Conservation (phyloP, 2,113 vertebrate genomes). For the Ciconia stormi region DNA sequence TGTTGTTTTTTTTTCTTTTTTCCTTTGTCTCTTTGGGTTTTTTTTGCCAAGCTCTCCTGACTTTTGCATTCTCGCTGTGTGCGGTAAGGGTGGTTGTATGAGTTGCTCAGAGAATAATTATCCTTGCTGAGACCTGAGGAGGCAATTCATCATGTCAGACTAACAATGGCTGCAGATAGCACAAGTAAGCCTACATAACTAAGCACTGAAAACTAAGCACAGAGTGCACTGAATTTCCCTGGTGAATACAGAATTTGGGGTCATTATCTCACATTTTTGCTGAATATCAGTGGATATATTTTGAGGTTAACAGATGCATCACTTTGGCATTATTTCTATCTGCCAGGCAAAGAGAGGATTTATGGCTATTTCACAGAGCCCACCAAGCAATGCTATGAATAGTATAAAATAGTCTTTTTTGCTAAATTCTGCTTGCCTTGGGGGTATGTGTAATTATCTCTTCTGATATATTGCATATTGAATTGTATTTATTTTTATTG, state of each 20-base stretch:
- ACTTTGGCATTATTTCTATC: conserved; percentile 49
- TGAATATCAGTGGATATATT: conserved; percentile 14
- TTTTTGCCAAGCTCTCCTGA: background rate
- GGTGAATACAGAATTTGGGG: conserved; percentile 38
- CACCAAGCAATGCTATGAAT: background rate
- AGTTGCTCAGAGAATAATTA: conserved; percentile 59
- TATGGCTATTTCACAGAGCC: conserved; percentile 29
- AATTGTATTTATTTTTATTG: conserved; percentile 36
- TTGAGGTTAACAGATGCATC: conserved; percentile 20
- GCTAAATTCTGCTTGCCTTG: conserved; percentile 30
- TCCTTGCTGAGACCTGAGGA: conserved; percentile 37
- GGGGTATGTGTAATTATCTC: conserved; percentile 20
- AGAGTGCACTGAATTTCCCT: conserved; percentile 38
- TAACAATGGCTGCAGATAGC: conserved; percentile 46
- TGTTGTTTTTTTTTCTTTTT: background rate
- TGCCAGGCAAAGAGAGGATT: conserved; percentile 39
- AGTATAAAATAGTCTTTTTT: background rate
- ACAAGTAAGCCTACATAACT: conserved; percentile 31
- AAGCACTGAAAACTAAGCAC: conserved; percentile 25
- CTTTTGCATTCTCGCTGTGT: conserved; percentile 41
- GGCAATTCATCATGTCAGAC: conserved; percentile 67
- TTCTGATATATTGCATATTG: conserved; percentile 17
- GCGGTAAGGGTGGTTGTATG: background rate
- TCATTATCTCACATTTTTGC: conserved; percentile 27
- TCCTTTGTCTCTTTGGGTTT: background rate